Evolutionary conservation across 2,888 invertebrate species (phyloP).

Genomic region (Lasioglossum figueresi): DNA sequence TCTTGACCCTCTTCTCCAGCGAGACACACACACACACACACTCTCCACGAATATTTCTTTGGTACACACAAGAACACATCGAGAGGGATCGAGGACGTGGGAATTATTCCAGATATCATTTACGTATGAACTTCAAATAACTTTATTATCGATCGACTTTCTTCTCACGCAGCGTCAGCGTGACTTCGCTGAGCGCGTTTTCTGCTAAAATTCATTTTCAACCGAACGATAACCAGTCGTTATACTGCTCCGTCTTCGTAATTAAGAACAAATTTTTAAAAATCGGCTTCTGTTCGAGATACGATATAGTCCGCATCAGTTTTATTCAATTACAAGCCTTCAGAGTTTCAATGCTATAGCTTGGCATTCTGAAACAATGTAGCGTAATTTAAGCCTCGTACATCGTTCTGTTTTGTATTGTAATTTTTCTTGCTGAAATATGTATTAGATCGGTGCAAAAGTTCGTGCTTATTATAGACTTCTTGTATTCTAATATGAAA

Average conservation of each 20-base stretch:
- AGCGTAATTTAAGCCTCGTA: not conserved
- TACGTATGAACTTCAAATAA: slow-evolving; percentile 26
- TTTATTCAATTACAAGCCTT: not conserved
- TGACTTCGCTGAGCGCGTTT: not conserved
- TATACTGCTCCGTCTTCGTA: no score
- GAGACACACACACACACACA: not conserved
- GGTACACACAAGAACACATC: not conserved
- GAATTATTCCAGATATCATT: slow-evolving; percentile 37
- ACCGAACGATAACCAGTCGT: slow-evolving; percentile 7
- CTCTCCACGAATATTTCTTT: not conserved
- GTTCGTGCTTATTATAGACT: not conserved
- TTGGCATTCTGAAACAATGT: not conserved
- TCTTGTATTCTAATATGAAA: not conserved
- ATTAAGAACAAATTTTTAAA: no score
- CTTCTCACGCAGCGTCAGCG: not conserved
- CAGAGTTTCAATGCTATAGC: not conserved
- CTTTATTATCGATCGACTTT: slow-evolving; percentile 29
- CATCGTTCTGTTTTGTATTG: not conserved
- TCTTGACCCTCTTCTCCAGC: slow-evolving; percentile 33
- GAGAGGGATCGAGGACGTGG: not conserved
- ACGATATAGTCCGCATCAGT: not conserved
- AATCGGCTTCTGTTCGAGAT: no score
- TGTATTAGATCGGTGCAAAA: not conserved
- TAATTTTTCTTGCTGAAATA: not conserved
- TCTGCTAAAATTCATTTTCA: slow-evolving; percentile 9